Evolutionary conservation across 2,797 vertebrate genomes (phyloP).

Genomic region (Hipposideros larvatus): DNA sequence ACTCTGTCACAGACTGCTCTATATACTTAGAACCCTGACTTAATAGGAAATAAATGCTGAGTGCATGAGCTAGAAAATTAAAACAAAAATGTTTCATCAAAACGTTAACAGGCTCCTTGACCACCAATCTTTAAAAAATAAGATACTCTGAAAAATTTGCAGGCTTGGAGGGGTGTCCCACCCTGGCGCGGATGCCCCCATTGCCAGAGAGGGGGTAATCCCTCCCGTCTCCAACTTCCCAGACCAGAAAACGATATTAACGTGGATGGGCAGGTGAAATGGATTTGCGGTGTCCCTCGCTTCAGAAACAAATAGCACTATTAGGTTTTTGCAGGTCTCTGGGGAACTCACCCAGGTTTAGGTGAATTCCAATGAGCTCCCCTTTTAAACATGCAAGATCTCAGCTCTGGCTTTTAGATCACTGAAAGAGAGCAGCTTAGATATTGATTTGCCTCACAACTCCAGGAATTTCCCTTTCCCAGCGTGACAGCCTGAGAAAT

Average conservation of each 20-base stretch:
- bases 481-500: background rate
- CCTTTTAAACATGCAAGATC: constrained; percentile 1
- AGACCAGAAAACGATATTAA: constrained; percentile 65
- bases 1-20: background rate
- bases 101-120: background rate
- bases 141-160: background rate
- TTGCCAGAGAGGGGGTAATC: background rate
- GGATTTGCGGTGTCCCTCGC: background rate
- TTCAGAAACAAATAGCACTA: constrained; percentile 44
- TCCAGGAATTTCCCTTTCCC: constrained; percentile 36
- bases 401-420: constrained; percentile 23
- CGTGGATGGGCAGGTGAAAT: background rate
- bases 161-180: background rate
- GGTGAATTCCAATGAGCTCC: constrained; percentile 72
- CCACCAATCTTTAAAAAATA: background rate
- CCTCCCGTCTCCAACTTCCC: background rate
- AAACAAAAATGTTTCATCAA: background rate
- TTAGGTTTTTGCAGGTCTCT: constrained; percentile 52
- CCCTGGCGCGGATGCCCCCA: background rate
- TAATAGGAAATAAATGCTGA: background rate
- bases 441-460: background rate
- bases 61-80: constrained; percentile 29
- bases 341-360: constrained; percentile 23
- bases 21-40: constrained; percentile 13
- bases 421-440: background rate